phyloP scores from a whole-genome alignment of 2,113 vertebrate species.

The Puntigrus tetrazona region DNA sequence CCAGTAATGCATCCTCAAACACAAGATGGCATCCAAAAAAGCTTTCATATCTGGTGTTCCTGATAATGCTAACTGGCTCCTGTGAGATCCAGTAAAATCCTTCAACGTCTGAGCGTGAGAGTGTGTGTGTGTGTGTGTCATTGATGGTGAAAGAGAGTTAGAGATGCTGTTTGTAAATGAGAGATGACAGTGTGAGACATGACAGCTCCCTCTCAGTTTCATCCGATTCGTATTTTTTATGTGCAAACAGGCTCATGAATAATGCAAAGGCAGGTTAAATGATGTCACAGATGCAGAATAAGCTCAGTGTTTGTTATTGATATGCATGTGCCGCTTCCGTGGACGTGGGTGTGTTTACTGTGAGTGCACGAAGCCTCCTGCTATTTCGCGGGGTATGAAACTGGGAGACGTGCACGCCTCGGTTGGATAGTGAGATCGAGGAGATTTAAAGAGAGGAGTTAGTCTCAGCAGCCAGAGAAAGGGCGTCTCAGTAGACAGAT shows the following conservation, averaged over 20 bases:
- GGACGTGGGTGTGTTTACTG: conserved; percentile 28
- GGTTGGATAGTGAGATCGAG: not conserved
- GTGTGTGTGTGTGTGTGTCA: conserved; percentile 3
- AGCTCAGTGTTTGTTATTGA: conserved; percentile 34
- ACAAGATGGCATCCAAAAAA: not conserved
- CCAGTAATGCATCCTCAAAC: conserved; percentile 23
- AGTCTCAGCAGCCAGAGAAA: not conserved
- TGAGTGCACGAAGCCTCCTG: conserved; percentile 39
- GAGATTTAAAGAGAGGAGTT: not conserved
- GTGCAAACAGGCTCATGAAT: conserved; percentile 26
- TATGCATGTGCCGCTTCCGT: conserved; percentile 9
- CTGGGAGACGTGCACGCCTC: not conserved
- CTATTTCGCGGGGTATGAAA: conserved; percentile 2
- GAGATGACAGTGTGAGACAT: conserved; percentile 36
- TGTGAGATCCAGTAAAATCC: not conserved
- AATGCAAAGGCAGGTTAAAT: conserved; percentile 41
- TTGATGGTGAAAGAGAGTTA: conserved; percentile 24
- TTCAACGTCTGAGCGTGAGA: not conserved
- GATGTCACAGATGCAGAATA: conserved; percentile 35
- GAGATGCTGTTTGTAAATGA: conserved; percentile 45
- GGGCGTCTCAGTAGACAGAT: not conserved
- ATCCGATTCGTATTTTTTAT: conserved; percentile 24
- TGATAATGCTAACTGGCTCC: conserved; percentile 38
- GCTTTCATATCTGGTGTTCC: not conserved
- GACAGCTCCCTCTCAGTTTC: conserved; percentile 8